phyloP scores from a whole-genome alignment of 2,888 invertebrate species.

The Caenorhabditis sulstoni region DNA sequence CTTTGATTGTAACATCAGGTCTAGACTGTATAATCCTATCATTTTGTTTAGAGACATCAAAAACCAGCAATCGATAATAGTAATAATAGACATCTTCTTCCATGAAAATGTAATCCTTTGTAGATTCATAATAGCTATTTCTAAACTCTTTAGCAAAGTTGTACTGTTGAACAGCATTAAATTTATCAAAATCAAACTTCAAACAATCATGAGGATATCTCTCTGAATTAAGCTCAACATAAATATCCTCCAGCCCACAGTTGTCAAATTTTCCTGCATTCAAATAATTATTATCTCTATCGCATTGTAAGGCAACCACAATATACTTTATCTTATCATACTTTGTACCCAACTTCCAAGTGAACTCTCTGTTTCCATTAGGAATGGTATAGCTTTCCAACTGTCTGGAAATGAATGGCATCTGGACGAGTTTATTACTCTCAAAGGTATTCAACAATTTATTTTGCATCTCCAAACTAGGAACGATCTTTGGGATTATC shows the following conservation, averaged over 20 bases:
- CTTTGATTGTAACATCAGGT: conserved; percentile 71
- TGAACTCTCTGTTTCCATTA: conserved; percentile 70
- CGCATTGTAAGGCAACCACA: conserved; percentile 64
- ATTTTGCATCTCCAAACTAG: conserved; percentile 70
- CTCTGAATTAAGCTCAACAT: conserved; percentile 69
- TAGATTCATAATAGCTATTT: conserved; percentile 67
- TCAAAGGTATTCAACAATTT: conserved; percentile 67
- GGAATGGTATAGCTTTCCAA: conserved; percentile 73
- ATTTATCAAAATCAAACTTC: conserved; percentile 69
- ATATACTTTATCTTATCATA: conserved; percentile 72
- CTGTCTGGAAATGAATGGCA: no score
- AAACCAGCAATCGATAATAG: conserved; percentile 66
- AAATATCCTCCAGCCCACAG: conserved; percentile 70
- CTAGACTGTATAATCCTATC: conserved; percentile 68
- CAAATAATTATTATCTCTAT: conserved; percentile 68
- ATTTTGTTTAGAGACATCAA: conserved; percentile 70
- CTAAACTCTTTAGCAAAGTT: conserved; percentile 72
- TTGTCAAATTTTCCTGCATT: conserved; percentile 71
- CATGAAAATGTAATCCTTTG: conserved; percentile 67
- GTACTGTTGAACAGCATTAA: conserved; percentile 70
- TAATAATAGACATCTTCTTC: no score
- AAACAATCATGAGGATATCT: conserved; percentile 72
- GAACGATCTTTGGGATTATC: conserved; percentile 72
- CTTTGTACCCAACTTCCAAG: conserved; percentile 72
- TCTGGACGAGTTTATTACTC: conserved; percentile 61